A percentile compares a stretch with the other conserved stretches of the same genome.
Conservation (phyloP, 2,113 vertebrate species). For the Mus pahari region DNA sequence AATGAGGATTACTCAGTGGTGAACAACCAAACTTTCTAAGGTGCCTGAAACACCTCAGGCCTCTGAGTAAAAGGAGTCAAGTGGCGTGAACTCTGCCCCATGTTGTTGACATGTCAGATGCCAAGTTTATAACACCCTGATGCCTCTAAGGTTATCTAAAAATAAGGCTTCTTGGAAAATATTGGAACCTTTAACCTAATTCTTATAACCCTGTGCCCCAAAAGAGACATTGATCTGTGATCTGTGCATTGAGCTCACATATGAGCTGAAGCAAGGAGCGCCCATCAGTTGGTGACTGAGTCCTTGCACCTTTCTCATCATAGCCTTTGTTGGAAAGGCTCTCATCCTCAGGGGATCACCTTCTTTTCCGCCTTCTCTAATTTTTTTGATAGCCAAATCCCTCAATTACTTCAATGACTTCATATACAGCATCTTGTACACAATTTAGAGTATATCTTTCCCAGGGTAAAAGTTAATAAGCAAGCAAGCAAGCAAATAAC, state of each 20-base stretch:
- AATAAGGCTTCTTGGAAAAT: conserved; percentile 53
- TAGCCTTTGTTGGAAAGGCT: not conserved
- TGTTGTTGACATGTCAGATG: conserved; percentile 16
- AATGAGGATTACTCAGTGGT: not conserved
- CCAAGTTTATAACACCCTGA: not conserved
- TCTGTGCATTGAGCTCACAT: not conserved
- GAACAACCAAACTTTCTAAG: not conserved
- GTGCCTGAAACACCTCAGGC: conserved; percentile 6
- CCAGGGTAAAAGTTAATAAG: not conserved
- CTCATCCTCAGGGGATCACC: not conserved
- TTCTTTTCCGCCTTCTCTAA: not conserved
- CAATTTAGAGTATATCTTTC: conserved; percentile 46
- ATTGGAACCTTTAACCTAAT: not conserved
- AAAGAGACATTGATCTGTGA: not conserved
- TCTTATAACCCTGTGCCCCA: not conserved
- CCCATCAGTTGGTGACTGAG: not conserved
- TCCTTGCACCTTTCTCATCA: not conserved
- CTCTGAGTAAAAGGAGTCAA: not conserved
- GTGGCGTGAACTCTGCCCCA: not conserved
- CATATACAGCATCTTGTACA: not conserved
- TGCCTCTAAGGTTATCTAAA: conserved; percentile 20
- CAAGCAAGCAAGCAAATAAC: not conserved
- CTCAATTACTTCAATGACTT: not conserved
- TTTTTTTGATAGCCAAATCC: conserved; percentile 16
- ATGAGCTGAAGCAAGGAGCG: not conserved